Conservation (phyloP, 2,888 invertebrate genomes). For the Disparrhopalites patrizii region DNA sequence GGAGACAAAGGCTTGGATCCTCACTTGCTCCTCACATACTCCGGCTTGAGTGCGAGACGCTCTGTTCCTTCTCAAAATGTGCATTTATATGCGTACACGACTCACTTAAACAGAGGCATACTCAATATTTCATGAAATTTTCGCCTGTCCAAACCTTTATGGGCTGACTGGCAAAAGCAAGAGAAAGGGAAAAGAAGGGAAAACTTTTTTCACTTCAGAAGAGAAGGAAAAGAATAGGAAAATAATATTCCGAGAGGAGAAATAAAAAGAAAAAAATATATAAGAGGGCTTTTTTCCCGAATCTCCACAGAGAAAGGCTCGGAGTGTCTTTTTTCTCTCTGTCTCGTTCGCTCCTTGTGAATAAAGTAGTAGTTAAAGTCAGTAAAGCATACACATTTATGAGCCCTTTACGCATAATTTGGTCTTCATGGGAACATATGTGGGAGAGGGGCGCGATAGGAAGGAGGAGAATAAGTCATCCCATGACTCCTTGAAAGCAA, state of each 20-base stretch:
- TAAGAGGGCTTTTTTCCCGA: too few species aligned
- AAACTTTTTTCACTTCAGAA: conserved; percentile 8
- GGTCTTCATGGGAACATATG: conserved; percentile 3
- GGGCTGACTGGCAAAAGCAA: background rate
- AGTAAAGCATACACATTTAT: conserved; percentile 11
- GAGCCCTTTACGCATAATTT: too few species aligned
- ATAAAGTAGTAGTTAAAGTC: background rate
- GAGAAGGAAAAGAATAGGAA: background rate
- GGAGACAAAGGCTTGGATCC: conserved; percentile 32
- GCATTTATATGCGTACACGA: conserved; percentile 26
- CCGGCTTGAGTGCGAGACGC: conserved; percentile 12
- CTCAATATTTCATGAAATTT: conserved; percentile 29
- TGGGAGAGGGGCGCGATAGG: background rate
- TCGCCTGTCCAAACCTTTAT: conserved; percentile 28
- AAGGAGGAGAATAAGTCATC: background rate
- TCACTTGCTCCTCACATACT: conserved; percentile 22
- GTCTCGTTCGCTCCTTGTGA: background rate
- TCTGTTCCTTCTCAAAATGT: conserved; percentile 3
- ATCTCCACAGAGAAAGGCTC: background rate
- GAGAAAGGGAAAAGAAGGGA: background rate
- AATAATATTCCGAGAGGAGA: background rate
- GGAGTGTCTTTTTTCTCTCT: background rate
- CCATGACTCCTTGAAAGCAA: background rate
- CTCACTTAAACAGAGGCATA: conserved; percentile 26
- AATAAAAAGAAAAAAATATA: background rate